Evolutionary conservation across 2,797 vertebrate genomes (phyloP), one percentile per base, ranked within the genome.

Genomic region (Mormyrus proboscirostris): DNA sequence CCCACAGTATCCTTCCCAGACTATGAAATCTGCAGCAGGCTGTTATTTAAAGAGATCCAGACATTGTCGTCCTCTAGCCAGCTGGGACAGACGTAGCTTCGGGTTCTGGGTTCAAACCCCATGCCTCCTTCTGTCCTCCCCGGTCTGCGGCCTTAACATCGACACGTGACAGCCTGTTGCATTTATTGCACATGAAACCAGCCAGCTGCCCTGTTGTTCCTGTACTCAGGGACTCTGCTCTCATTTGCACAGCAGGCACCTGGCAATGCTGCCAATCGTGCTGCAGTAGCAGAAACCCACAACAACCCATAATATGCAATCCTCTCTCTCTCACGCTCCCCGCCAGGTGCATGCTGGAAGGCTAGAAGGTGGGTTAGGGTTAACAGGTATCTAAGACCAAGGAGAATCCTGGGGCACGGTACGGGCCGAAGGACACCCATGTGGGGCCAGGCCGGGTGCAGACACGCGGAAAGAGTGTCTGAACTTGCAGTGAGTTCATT

Each of bases 1-100:
- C 55, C 79, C 53, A 57, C 59, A 76, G 85, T 79, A 44, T 62
- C 38, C 33, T 59, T 44, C 84, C n/a, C 85, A 89, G 83, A 86
- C 83, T 5, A 33, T 44, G 65, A 76, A 79, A 84, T 69, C 57
- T 76, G 50, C 29, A 53, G 49, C 33, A 55, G 16, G 2, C 69
- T 29, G 59, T 12, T 53, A 69, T 79, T 47, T 25, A 41, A 87
- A 89, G 55, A 6, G 10, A 1, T 38, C 38, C 65, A 4, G 65
- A 22, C 62, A 16, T 22, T 22, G 25, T 38, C 3, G 16, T 49
- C n/a, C 47, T n/a, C 29, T 4, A 22, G n/a, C 22, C 22, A 29
- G 22, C n/a, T 19, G 10, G 4, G 29, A 33, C 49, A 49, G 14
- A 38, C 16, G 2, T 50, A 38, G 84, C 83, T 50, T 4, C 59